A percentile compares a stretch with the other conserved stretches of the same genome.
Evolutionary conservation across 2,797 vertebrate species (phyloP).

Genomic region (Rhincodon typus): DNA sequence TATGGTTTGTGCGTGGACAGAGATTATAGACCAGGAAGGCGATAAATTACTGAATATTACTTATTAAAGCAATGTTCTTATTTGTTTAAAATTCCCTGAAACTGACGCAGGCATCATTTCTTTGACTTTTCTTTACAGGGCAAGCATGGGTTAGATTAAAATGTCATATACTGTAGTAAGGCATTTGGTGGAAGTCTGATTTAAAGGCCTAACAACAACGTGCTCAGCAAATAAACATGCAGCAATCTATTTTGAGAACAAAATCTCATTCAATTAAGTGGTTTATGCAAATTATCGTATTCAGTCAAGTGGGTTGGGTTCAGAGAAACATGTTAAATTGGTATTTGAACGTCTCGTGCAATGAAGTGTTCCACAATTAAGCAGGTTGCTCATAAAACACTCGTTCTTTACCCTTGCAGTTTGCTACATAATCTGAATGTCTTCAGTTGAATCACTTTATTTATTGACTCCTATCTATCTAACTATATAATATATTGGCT

Average conservation of each 20-base stretch:
- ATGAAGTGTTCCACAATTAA: constrained; percentile 23
- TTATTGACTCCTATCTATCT: constrained; percentile 32
- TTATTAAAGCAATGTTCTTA: neutral
- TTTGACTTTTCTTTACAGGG: neutral
- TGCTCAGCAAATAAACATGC: constrained; percentile 12
- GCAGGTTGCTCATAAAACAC: constrained; percentile 22
- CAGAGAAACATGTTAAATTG: constrained; percentile 33
- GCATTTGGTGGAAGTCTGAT: neutral
- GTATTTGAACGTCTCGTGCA: constrained; percentile 27
- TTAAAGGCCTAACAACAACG: neutral
- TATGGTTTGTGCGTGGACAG: neutral
- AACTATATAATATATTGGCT: constrained; percentile 24
- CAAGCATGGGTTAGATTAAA: neutral
- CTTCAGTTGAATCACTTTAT: constrained; percentile 25
- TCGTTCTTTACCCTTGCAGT: constrained; percentile 25
- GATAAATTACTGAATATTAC: neutral
- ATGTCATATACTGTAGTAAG: neutral
- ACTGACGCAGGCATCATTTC: neutral
- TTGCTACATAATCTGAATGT: constrained; percentile 30
- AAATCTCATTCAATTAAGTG: constrained; percentile 27
- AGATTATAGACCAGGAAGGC: neutral
- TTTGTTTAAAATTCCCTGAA: neutral
- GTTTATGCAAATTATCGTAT: constrained; percentile 36
- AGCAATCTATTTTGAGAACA: constrained; percentile 22
- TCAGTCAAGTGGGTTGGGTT: constrained; percentile 30